Conservation (phyloP, 2,888 invertebrate genomes). For the Cancer borealis region DNA sequence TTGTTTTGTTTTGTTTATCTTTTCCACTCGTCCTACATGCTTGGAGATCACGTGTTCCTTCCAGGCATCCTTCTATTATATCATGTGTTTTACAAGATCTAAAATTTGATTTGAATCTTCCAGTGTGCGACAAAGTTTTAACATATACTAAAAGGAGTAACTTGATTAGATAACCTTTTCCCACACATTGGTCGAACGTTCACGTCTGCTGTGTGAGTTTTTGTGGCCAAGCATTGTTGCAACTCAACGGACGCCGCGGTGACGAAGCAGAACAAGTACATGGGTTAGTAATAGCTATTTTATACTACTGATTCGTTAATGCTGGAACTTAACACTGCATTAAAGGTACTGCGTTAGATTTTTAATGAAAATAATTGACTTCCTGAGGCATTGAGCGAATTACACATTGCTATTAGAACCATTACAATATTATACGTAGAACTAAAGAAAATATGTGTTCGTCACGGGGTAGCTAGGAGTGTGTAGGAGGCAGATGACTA, state of each 20-base stretch:
- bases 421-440: too few relatives aligned
- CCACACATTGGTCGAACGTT: background rate
- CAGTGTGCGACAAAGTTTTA: background rate
- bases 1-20: background rate
- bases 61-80: background rate
- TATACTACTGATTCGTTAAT: too few relatives aligned
- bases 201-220: background rate
- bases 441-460: too few relatives aligned
- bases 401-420: too few relatives aligned
- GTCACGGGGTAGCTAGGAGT: too few relatives aligned
- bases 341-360: too few relatives aligned
- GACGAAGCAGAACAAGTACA: constrained; percentile 6
- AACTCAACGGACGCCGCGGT: background rate
- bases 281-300: too few relatives aligned
- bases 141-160: background rate
- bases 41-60: background rate
- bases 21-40: background rate
- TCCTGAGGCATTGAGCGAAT: too few relatives aligned
- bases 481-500: too few relatives aligned
- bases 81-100: background rate
- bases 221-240: background rate
- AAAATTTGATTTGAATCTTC: background rate
- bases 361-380: too few relatives aligned
- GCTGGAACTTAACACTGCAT: too few relatives aligned
- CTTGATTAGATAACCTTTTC: constrained; percentile 6